phyloP scores from a whole-genome alignment of 35 echinoderm and acorn worm species.

The Heliocidaris tuberculata region DNA sequence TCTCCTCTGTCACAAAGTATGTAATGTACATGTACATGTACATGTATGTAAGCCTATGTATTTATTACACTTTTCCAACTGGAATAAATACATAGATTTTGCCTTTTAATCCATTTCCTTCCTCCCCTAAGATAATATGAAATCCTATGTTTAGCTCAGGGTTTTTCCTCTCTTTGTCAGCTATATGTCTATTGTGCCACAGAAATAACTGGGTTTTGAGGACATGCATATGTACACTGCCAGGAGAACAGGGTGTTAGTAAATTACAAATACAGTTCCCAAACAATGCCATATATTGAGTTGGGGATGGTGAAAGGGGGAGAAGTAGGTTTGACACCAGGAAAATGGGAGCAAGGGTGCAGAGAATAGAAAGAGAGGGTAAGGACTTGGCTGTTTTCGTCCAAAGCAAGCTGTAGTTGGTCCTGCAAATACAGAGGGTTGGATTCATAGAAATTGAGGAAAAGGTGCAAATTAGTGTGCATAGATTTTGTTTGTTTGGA shows the following conservation, averaged over 20 bases:
- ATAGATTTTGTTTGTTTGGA: background rate
- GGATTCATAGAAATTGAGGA: background rate
- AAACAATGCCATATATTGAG: background rate
- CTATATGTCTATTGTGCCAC: background rate
- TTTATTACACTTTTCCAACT: background rate
- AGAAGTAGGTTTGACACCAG: background rate
- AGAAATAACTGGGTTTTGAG: conserved; percentile 3
- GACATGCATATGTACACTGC: conserved; percentile 1
- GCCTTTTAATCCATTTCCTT: background rate
- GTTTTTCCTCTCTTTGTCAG: background rate
- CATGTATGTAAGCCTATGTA: background rate
- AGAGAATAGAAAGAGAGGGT: background rate
- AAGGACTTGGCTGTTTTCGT: background rate
- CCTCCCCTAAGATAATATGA: background rate
- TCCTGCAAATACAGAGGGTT: background rate
- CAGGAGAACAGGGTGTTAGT: background rate
- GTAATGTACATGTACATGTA: too few species aligned
- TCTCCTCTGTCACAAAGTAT: background rate
- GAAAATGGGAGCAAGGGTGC: background rate
- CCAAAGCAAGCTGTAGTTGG: background rate
- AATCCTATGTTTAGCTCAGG: background rate
- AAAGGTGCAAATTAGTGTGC: background rate
- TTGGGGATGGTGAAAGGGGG: background rate
- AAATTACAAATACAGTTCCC: conserved; percentile 4
- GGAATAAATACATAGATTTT: background rate